Evolutionary conservation across 2,113 vertebrate species (phyloP).

Genomic region (Larimichthys polyactis): DNA sequence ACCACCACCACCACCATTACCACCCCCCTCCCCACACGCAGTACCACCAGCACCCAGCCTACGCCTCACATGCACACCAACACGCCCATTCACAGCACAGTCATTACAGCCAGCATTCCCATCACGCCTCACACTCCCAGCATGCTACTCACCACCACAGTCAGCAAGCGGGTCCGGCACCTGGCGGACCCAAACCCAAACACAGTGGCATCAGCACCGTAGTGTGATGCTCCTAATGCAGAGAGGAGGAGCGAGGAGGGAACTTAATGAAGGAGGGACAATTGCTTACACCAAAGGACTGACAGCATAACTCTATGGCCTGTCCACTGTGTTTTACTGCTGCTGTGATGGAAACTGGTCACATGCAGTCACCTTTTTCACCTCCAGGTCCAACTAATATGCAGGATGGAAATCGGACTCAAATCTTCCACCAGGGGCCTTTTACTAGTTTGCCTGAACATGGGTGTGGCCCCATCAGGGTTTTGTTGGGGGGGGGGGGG

Average conservation of each 20-base stretch:
- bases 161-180: constrained; percentile 81
- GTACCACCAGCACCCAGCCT: constrained; percentile 87
- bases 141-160: constrained; percentile 86
- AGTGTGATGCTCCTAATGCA: constrained; percentile 84
- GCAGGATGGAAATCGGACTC: constrained; percentile 77
- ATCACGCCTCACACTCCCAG: constrained; percentile 82
- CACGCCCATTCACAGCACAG: constrained; percentile 72
- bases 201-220: constrained; percentile 98
- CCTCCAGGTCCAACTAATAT: constrained; percentile 73
- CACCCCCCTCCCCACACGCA: constrained; percentile 90
- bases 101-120: constrained; percentile 84
- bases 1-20: constrained; percentile 95
- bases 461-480: constrained; percentile 56
- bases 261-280: constrained; percentile 56
- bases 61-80: constrained; percentile 83
- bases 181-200: constrained; percentile 90
- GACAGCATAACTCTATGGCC: constrained; percentile 79
- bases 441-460: constrained; percentile 69
- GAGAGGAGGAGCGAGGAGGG: constrained; percentile 41
- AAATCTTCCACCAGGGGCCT: constrained; percentile 80
- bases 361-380: constrained; percentile 70
- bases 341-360: constrained; percentile 74
- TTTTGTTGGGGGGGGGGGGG: constrained; percentile 27
- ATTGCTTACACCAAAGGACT: constrained; percentile 81
- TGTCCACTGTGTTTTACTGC: constrained; percentile 82